Evolutionary conservation across 2,113 vertebrate genomes (phyloP), one percentile per base, ranked within the genome.

Genomic region (Urocolius indicus): DNA sequence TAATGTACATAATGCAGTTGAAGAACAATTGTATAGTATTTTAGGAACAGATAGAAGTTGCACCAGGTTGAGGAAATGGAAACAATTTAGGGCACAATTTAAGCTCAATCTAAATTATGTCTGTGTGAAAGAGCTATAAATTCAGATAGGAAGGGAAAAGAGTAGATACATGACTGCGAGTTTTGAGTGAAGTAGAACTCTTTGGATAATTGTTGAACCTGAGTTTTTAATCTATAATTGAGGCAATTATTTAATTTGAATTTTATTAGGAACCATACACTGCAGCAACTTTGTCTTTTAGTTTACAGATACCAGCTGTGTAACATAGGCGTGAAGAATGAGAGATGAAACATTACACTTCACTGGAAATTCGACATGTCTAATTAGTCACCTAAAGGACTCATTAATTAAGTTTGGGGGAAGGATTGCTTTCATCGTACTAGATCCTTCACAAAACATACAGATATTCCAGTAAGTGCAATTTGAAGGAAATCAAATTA

Each of bases 151-250:
- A 83, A 80, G 45, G 46, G 30, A 93, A 82, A 62, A 34, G 14
- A 76, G 58, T 36, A 81, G 43, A 63, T 87, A 87, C 49, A 62
- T 51, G 57, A 65, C 61, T 78, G 41, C 2, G 1, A 10, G 18
- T 68, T 95, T 93, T 94, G 55, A 89, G 13, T 67, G 89, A 94
- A 92, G 69, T 32, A 71, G 48, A 93, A 46, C 67, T 87, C 48
- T 89, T 79, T 34, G 29, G 65, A 72, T 75, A 92, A 94, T 84
- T 95, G 86, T 82, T 93, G 71, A 96, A 89, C 83, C 59, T 67
- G 58, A 89, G 63, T 89, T 95, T 96, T 85, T 95, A 93, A 92
- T 95, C 82, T 90, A 51, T 94, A 97, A 94, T 85, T 95, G 93
- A 91, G 75, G 75, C 81, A 84, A 90, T 95, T 93, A 91, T 66